Evolutionary conservation across 1,140 invertebrate species (phyloP), one percentile per base, ranked within the genome.

Genomic region (Neotoxoptera formosana): DNA sequence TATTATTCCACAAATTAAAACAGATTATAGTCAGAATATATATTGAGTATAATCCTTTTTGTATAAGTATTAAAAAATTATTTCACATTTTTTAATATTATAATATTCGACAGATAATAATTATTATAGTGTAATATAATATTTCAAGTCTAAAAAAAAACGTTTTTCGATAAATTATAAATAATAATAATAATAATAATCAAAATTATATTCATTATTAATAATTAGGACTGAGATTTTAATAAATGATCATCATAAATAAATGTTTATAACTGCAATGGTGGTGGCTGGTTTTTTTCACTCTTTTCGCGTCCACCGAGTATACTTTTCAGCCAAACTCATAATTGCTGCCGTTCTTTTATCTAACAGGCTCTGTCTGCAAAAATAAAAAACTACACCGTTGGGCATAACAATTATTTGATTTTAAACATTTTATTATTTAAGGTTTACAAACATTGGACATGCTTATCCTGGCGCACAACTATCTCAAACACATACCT

Each of bases 401-500:
- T 76, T n/a, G 21, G 6, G 60, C 14, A n/a, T 76, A 20, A n/a
- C 4, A 41, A 4, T 4, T 41, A 41, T 41, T 41, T 41, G 41
- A 41, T 41, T 17, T n/a, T 76, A n/a, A n/a, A n/a, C 17, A n/a
- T 76, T 76, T 76, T 76, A 34, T 83, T 23, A 34, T 93, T 95
- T 47, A 94, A 98, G 97, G 97, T 94, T 95, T 98, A 94, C 96
- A 96, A 90, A 97, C 96, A 95, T 96, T 98, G 94, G 98, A 98
- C 95, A 97, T 97, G 0, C 95, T 98, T 93, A 97, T 97, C 91
- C 95, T 98, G 95, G 97, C 97, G 17, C 97, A 98, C 95, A 98
- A 98, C 95, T 96, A 97, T 94, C 95, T 98, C 93, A 96, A 96
- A 91, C 96, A 97, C 94, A 96, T 98, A 91, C 97, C 97, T 53